Base-by-base conservation (phyloP, 2,113 vertebrate species). In the Serilophus lunatus region DNA sequence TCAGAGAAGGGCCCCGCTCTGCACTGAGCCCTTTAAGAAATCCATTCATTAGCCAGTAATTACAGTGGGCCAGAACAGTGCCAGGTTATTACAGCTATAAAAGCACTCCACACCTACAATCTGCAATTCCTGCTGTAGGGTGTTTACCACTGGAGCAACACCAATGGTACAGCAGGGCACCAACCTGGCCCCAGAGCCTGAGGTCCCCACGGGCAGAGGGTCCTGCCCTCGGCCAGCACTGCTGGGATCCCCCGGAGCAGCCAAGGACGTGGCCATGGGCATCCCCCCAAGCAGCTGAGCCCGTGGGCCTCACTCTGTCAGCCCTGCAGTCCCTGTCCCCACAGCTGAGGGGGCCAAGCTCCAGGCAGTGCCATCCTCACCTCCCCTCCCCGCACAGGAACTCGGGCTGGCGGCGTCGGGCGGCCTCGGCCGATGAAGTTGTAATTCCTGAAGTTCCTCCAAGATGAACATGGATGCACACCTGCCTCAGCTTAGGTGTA, bases 191-290 rank as follows among this genome's bases (percentile, higher is more conserved):
- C 13, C 2, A 0, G 23, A 6, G 13, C 24, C 5, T 0, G 50
- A 61, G 25, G 25, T 61, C 35, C 24, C 29, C 13, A 3, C 50
- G 2, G 56, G 40, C 59, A 51, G 29, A 70, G 51, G 45, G 38
- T 54, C 31, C 66, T 40, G 71, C 42, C 25, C 71, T 7, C 26
- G 1, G 40, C 40, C 50, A 3, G 36, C 1, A 1, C 40, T 18
- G 26, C 56, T 4, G 1, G 33, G 8, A 17, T 5, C 23, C 38
- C 54, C 15, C 13, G 7, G n/a, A 23, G 31, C 45, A 12, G 44
- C 60, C 4, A 2, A 22, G 31, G 61, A 3, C 1, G 9, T 0
- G 18, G 13, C 57, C 10, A 1, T 0, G 56, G 7, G 28, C 42
- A 24, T 2, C 15, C 40, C 63, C 7, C 9, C 0, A 26, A 33